These are phyloP conservation scores for Callitettix versicolor DNA, from an alignment of 1,140 invertebrate genomes.

Conservation along the genomic window DNA sequence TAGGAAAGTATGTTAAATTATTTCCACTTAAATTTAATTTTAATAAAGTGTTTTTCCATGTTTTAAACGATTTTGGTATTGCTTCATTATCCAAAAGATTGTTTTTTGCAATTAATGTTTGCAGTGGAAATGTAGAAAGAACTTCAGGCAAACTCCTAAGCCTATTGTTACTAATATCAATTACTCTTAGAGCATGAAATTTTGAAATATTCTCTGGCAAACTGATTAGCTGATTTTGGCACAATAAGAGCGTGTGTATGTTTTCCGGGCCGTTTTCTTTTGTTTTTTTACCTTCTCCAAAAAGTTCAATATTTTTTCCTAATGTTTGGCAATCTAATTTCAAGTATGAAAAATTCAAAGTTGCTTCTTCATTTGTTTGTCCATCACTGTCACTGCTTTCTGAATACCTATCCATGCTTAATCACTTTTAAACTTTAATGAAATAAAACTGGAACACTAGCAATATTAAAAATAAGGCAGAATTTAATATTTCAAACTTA, in stretches of 20 bases:
- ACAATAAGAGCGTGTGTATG: slow-evolving; percentile 57
- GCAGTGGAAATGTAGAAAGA: slow-evolving; percentile 58
- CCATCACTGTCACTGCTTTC: slow-evolving; percentile 59
- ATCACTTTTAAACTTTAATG: not conserved
- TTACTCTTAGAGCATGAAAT: slow-evolving; percentile 55
- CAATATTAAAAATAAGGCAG: no score
- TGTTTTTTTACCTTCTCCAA: slow-evolving; percentile 31
- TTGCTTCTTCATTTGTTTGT: slow-evolving; percentile 36
- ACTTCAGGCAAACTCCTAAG: slow-evolving; percentile 62
- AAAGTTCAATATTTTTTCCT: slow-evolving; percentile 42
- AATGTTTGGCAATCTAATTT: slow-evolving; percentile 45
- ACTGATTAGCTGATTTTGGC: slow-evolving; percentile 54
- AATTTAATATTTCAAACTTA: no score
- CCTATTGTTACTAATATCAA: slow-evolving; percentile 85
- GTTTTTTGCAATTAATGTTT: slow-evolving; percentile 73
- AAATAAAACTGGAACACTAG: no score
- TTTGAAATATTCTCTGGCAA: slow-evolving; percentile 40
- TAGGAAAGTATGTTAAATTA: slow-evolving; percentile 68
- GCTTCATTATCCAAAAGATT: slow-evolving; percentile 71
- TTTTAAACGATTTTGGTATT: slow-evolving; percentile 73
- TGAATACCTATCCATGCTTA: slow-evolving; percentile 33
- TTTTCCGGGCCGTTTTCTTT: slow-evolving; percentile 45
- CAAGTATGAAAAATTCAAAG: slow-evolving; percentile 57
- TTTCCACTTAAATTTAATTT: slow-evolving; percentile 92
- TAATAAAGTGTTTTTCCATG: slow-evolving; percentile 44